phyloP scores from a whole-genome alignment of 2,888 invertebrate species.

The Scaptomyza polygonia region DNA sequence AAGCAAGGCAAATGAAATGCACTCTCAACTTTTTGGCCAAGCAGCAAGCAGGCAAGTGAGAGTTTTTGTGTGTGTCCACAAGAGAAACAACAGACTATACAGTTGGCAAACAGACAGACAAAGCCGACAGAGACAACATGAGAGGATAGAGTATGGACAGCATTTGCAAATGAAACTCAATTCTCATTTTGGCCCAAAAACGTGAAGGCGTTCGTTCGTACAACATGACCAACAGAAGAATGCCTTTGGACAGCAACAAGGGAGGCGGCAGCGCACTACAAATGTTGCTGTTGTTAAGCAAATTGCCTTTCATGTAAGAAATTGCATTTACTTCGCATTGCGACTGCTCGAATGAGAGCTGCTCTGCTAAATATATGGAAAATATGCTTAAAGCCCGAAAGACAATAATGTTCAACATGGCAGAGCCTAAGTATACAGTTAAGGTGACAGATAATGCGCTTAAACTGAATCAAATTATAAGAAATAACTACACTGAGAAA shows the following conservation, averaged over 20 bases:
- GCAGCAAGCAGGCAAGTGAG: conserved; percentile 35
- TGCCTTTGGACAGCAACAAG: conserved; percentile 12
- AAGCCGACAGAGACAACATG: conserved; percentile 1
- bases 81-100: conserved; percentile 32
- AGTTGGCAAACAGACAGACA: conserved; percentile 3
- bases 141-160: background rate
- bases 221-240: conserved; percentile 23
- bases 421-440: too few species aligned
- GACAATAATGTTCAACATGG: background rate
- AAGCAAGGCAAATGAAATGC: conserved; percentile 40
- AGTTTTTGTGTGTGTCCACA: conserved; percentile 29
- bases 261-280: conserved; percentile 8
- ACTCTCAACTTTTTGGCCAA: conserved; percentile 33
- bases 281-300: conserved; percentile 50
- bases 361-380: background rate
- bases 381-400: background rate
- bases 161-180: conserved; percentile 61
- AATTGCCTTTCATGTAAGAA: conserved; percentile 54
- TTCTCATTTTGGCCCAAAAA: conserved; percentile 45
- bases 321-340: conserved; percentile 17
- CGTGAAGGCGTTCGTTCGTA: conserved; percentile 38
- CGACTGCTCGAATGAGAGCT: background rate
- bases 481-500: too few species aligned
- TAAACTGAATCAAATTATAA: too few species aligned
- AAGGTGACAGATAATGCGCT: background rate